Percentiles rank a stretch among this genome's conserved stretches.
Evolutionary conservation across 2,113 vertebrate species (phyloP).

Genomic region (Heteronetta atricapilla): DNA sequence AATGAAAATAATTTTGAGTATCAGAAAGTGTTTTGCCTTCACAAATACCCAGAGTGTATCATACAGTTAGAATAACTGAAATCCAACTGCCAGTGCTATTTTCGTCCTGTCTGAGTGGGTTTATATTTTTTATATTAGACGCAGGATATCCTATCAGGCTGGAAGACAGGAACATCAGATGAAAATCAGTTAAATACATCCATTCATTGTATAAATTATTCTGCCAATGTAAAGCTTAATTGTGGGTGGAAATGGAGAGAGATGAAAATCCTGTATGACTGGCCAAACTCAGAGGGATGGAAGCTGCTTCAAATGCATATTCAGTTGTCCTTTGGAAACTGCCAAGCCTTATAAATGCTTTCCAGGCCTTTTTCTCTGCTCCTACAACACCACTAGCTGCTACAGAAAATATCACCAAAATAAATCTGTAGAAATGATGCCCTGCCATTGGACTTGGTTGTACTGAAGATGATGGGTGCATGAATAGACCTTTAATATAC

Average conservation of each 20-base stretch:
- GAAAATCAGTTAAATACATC: conserved; percentile 35
- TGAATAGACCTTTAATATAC: conserved; percentile 14
- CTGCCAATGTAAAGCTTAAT: conserved; percentile 49
- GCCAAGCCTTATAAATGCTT: conserved; percentile 48
- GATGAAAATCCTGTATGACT: conserved; percentile 53
- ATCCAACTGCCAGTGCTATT: neutral
- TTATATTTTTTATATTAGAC: neutral
- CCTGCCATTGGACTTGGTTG: neutral
- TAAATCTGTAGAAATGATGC: conserved; percentile 22
- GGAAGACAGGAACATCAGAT: conserved; percentile 9
- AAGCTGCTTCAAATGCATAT: conserved; percentile 15
- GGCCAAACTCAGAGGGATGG: conserved; percentile 10
- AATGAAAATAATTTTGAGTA: conserved; percentile 46
- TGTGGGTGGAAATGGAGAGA: conserved; percentile 25
- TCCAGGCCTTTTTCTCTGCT: neutral
- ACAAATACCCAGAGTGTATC: neutral
- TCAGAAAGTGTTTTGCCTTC: conserved; percentile 23
- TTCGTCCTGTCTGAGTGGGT: neutral
- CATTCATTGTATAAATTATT: conserved; percentile 39
- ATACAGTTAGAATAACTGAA: neutral
- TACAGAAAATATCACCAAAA: conserved; percentile 3
- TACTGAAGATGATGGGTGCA: conserved; percentile 15
- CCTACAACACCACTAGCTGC: neutral
- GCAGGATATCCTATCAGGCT: neutral
- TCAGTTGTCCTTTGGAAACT: conserved; percentile 26